phyloP scores from a whole-genome alignment of 2,113 vertebrate species.

The Alces alces region DNA sequence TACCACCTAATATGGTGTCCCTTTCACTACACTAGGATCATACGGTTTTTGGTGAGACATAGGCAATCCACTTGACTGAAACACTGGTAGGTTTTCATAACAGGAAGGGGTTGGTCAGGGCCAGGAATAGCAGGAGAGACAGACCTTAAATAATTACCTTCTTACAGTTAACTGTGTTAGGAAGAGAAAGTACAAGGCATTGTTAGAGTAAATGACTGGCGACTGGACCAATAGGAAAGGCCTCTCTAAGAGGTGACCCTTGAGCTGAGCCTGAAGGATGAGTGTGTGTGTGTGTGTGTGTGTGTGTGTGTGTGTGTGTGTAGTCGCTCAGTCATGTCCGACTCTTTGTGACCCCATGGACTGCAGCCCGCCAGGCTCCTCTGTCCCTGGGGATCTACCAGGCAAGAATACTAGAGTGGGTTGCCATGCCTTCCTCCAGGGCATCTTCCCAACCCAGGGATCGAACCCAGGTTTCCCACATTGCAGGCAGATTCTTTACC shows the following conservation, averaged over 20 bases:
- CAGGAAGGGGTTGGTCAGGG: not conserved
- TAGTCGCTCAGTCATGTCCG: not conserved
- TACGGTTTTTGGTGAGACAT: not conserved
- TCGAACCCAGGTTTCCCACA: not conserved
- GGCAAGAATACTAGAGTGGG: not conserved
- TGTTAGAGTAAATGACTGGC: not conserved
- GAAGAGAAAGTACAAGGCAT: not conserved
- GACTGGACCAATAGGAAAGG: not conserved
- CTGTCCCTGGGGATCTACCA: not conserved
- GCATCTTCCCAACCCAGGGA: not conserved
- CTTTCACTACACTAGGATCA: not conserved
- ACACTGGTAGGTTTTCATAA: not conserved
- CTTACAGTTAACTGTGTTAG: not conserved
- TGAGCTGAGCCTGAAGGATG: not conserved
- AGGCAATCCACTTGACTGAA: not conserved
- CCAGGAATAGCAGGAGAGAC: not conserved
- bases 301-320: not conserved
- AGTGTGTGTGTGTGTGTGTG: too few species aligned
- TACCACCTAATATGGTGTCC: not conserved
- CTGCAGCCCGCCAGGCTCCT: not conserved
- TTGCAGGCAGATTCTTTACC: not conserved
- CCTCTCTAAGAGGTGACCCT: not conserved
- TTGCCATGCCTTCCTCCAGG: not conserved
- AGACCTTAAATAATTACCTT: not conserved
- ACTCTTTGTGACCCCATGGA: not conserved